Base-by-base conservation (phyloP, 2,888 invertebrate species). In the Brassicogethes aeneus region DNA sequence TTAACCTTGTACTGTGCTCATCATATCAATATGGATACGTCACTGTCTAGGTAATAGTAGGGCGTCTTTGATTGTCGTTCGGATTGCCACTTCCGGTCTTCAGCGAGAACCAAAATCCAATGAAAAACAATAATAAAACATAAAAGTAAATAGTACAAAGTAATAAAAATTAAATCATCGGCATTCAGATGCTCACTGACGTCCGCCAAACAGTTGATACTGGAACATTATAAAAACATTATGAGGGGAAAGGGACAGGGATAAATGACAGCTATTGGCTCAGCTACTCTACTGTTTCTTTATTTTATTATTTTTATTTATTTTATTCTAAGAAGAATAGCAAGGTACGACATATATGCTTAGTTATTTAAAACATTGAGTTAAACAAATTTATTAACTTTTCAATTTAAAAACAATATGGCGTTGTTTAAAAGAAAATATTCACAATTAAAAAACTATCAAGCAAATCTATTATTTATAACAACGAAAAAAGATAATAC, bases 121-220 rank as follows among this genome's bases (percentile, higher is more conserved):
- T 32, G 5, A 12, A 32, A 10, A 53, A 51, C 54, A 50, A 48
- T 53, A 53, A 48, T 35, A 50, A 52, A 47, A 51, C 39, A 48
- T 49, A 50, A 45, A 48, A 50, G 49, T 45, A 46, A 50, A 55
- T 45, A 55, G 49, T 54, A 51, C 5, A 10, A 23, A 10, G 23
- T 5, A 48, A 51, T 53, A 50, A 53, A 52, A 52, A 53, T 57
- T 52, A 48, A 54, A 56, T 60, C 60, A 59, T 57, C 58, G 58
- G 56, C 55, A 53, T 50, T 49, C 57, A 55, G 61, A 56, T 60
- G 55, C 54, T 65, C 66, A 68, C 61, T 67, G 68, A 52, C 68
- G 66, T 59, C 68, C 68, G 60, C 67, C 62, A 61, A 69, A 69
- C 54, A 69, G 64, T 56, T 67, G 66, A 60, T 67, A 69, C 69